A percentile compares a stretch with the other conserved stretches of the same genome.
Evolutionary conservation across 2,888 invertebrate species (phyloP).

Genomic region (Ennomos fuscantarius): DNA sequence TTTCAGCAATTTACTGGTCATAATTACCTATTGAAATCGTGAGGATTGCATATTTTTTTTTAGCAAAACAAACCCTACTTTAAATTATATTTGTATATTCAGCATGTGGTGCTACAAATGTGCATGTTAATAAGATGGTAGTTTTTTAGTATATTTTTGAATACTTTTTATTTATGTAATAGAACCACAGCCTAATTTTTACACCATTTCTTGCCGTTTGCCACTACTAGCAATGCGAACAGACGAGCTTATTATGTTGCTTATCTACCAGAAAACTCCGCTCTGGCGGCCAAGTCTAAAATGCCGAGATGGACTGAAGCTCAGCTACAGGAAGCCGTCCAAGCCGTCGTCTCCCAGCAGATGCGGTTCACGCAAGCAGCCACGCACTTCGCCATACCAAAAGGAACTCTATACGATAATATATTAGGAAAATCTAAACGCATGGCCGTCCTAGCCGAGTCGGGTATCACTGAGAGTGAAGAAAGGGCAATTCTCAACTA

Average conservation of each 20-base stretch:
- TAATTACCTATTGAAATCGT: too few species aligned
- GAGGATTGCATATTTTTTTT: too few species aligned
- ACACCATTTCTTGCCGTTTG: too few species aligned
- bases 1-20: too few species aligned
- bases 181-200: too few species aligned
- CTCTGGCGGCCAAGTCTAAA: constrained; percentile 89
- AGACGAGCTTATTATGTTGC: constrained; percentile 53
- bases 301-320: constrained; percentile 90
- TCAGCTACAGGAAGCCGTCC: constrained; percentile 90
- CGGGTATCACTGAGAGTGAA: constrained; percentile 85
- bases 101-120: too few species aligned
- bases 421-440: constrained; percentile 91
- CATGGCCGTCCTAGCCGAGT: constrained; percentile 90
- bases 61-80: too few species aligned
- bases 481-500: constrained; percentile 88
- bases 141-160: too few species aligned
- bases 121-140: too few species aligned
- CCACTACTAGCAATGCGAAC: neutral
- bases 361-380: constrained; percentile 92
- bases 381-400: constrained; percentile 89
- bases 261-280: constrained; percentile 79
- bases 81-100: too few species aligned
- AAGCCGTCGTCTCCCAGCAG: constrained; percentile 90
- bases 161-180: too few species aligned
- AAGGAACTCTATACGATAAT: constrained; percentile 91